Percentiles rank a stretch among this genome's conserved stretches.
phyloP scores from a whole-genome alignment of 2,888 invertebrate genomes.

The Linnaemya vulpina region DNA sequence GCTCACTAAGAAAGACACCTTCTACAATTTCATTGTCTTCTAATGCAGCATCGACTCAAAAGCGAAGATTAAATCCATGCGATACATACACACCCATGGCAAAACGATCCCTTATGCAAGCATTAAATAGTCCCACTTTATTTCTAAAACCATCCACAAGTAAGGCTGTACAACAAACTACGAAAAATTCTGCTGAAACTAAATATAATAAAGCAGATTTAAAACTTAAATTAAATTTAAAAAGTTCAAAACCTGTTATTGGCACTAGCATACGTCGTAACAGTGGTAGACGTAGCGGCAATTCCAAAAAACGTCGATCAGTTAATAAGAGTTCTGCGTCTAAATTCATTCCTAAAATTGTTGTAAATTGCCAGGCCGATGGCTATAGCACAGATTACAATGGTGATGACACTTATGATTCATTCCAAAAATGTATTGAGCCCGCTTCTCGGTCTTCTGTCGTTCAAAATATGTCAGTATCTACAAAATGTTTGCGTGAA shows the following conservation, averaged over 20 bases:
- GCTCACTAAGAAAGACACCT: slow-evolving; percentile 76
- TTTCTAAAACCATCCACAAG: slow-evolving; percentile 69
- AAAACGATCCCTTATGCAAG: slow-evolving; percentile 79
- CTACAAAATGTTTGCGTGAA: slow-evolving; percentile 66
- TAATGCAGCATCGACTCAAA: slow-evolving; percentile 72
- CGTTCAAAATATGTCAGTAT: slow-evolving; percentile 62
- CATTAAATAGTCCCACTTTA: slow-evolving; percentile 76
- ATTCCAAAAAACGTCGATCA: slow-evolving; percentile 74
- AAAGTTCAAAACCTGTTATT: slow-evolving; percentile 77
- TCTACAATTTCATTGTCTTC: slow-evolving; percentile 72
- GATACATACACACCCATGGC: slow-evolving; percentile 74
- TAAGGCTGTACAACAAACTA: slow-evolving; percentile 11
- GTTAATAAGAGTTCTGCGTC: slow-evolving; percentile 36
- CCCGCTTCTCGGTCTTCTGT: slow-evolving; percentile 75
- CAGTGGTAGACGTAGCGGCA: slow-evolving; percentile 76
- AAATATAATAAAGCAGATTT: slow-evolving; percentile 59
- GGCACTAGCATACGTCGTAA: slow-evolving; percentile 77
- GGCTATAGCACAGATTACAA: slow-evolving; percentile 59
- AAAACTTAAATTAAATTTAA: slow-evolving; percentile 75
- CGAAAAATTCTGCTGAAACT: neutral
- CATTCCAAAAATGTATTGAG: slow-evolving; percentile 76
- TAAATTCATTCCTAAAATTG: slow-evolving; percentile 60
- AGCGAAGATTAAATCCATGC: slow-evolving; percentile 75
- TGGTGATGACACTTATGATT: slow-evolving; percentile 74
- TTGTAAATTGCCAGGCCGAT: slow-evolving; percentile 49